Base-by-base conservation (phyloP, 2,888 invertebrate genomes). In the Belgica antarctica region DNA sequence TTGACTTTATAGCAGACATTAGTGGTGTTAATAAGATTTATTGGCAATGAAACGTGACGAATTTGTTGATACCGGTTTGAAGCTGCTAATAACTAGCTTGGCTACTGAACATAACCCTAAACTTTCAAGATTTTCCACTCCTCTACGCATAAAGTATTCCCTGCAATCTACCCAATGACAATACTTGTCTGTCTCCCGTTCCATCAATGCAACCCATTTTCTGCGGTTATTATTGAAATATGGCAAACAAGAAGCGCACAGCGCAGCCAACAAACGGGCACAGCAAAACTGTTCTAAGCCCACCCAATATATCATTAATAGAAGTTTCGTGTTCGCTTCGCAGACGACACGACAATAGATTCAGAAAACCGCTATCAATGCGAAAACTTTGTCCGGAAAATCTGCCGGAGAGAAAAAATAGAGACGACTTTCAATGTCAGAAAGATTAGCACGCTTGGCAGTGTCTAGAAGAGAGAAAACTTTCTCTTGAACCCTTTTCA, bases 241-340 rank as follows among this genome's bases (percentile, higher is more conserved):
- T 52, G 19, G 52, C 22, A 52, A 52, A 22, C 52, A 17, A 52
- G 22, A 41, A 41, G 31, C 31, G 31, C 5, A 41, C n/a, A n/a
- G n/a, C n/a, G n/a, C n/a, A n/a, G n/a, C n/a, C n/a, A n/a, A n/a
- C n/a, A n/a, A n/a, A n/a, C n/a, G n/a, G n/a, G n/a, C n/a, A n/a
- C n/a, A n/a, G n/a, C n/a, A n/a, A n/a, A n/a, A n/a, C n/a, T n/a
- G n/a, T n/a, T n/a, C n/a, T n/a, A n/a, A 41, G 52, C 52, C 52
- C 52, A 17, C 52, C 52, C 59, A 27, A 59, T 59, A 59, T 59
- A 59, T 59, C 59, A 59, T 59, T 59, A 59, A 59, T 59, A 59
- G 59, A 59, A 59, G 3, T 59, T 27, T 27, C 59, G 15, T 59
- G 3, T 12, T 59, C 25, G 25, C 25, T 59, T 59, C 59, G 19